Evolutionary conservation across 2,113 vertebrate genomes (phyloP).

Genomic region (Henicopernis longicauda): DNA sequence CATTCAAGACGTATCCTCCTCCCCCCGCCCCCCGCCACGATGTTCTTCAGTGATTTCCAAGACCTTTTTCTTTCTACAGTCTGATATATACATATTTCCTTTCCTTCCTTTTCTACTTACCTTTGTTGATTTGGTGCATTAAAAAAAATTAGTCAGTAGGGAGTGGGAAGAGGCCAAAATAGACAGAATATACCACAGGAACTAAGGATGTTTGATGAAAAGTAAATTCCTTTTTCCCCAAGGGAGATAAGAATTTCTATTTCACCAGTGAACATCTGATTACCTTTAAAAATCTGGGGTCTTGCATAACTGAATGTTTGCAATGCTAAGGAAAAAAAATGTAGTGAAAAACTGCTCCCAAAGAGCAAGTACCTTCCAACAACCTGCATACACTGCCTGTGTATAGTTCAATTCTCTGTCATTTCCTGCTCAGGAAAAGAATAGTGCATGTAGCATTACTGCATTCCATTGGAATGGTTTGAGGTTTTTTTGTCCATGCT

Average conservation of each 20-base stretch:
- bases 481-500: neutral
- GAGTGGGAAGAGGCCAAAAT: neutral
- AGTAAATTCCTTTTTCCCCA: neutral
- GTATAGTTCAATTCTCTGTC: neutral
- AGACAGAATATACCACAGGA: neutral
- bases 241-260: neutral
- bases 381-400: neutral
- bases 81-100: neutral
- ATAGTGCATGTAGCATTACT: neutral
- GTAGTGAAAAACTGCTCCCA: neutral
- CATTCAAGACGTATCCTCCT: neutral
- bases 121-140: neutral
- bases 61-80: neutral
- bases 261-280: neutral
- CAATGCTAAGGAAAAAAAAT: neutral
- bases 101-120: neutral
- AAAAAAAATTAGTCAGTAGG: neutral
- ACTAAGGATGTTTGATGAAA: neutral
- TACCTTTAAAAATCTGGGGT: neutral
- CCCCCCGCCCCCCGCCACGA: fast-evolving
- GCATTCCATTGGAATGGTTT: neutral
- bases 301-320: neutral
- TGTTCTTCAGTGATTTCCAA: neutral
- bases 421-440: neutral
- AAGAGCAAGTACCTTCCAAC: neutral